phyloP scores from a whole-genome alignment of 2,888 invertebrate species.

The Amblyteles armatorius region DNA sequence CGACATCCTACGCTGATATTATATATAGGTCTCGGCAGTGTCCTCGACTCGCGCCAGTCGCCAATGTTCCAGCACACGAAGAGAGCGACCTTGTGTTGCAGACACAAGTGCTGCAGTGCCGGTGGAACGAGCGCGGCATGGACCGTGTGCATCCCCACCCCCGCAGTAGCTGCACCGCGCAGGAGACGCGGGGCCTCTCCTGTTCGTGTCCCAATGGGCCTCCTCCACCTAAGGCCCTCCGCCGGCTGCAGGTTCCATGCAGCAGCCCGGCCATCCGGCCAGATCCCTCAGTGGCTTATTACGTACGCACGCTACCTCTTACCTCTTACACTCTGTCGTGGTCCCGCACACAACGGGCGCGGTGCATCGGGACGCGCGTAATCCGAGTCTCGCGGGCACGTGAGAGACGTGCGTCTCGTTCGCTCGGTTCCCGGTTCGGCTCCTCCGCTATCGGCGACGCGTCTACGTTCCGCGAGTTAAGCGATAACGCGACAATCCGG shows the following conservation, averaged over 20 bases:
- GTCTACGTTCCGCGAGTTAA: conserved; percentile 5
- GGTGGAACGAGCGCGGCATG: conserved; percentile 32
- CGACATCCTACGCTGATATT: conserved; percentile 14
- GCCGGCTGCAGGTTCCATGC: conserved; percentile 61
- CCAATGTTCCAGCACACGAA: conserved; percentile 26
- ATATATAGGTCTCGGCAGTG: conserved; percentile 42
- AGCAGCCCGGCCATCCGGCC: conserved; percentile 57
- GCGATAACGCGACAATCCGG: conserved; percentile 17
- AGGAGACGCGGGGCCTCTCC: conserved; percentile 47
- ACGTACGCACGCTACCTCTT: conserved; percentile 74
- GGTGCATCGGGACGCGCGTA: conserved; percentile 51
- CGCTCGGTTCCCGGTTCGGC: not conserved
- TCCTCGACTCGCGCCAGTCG: conserved; percentile 51
- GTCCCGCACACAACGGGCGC: conserved; percentile 21
- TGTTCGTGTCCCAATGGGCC: conserved; percentile 62
- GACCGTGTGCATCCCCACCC: conserved; percentile 63
- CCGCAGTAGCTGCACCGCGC: conserved; percentile 48
- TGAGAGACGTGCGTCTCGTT: conserved; percentile 45
- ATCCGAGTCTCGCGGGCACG: conserved; percentile 52
- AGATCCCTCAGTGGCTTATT: conserved; percentile 75
- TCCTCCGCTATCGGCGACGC: conserved; percentile 6
- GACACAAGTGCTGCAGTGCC: conserved; percentile 44
- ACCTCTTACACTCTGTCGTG: conserved; percentile 19
- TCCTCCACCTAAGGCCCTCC: conserved; percentile 60
- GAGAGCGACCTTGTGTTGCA: conserved; percentile 64